These are phyloP conservation scores for Denticeps clupeoides DNA, from an alignment of 2,797 vertebrate species.

Conservation along the genomic window DNA sequence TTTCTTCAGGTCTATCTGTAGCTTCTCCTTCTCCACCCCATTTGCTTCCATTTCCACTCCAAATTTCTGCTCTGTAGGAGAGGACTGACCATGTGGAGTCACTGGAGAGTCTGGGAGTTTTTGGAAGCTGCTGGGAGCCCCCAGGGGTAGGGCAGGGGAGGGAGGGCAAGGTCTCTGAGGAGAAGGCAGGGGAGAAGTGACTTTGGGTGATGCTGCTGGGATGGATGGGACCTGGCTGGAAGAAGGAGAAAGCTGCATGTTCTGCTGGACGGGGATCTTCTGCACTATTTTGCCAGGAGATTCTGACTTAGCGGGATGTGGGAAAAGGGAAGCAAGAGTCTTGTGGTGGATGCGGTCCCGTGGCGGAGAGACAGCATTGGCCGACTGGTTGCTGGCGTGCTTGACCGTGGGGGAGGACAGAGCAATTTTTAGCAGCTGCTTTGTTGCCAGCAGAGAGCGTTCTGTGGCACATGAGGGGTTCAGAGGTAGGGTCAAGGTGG, in stretches of 20 bases:
- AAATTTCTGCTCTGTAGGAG: too few species aligned
- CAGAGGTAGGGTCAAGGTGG: slow-evolving; percentile 50
- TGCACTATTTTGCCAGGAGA: slow-evolving; percentile 53
- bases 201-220: slow-evolving; percentile 31
- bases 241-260: slow-evolving; percentile 49
- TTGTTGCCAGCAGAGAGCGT: slow-evolving; percentile 59
- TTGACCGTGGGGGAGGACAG: slow-evolving; percentile 71
- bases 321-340: slow-evolving; percentile 48
- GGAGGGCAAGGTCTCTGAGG: slow-evolving; percentile 49
- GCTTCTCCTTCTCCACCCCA: too few species aligned
- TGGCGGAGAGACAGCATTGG: slow-evolving; percentile 58
- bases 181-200: slow-evolving; percentile 54
- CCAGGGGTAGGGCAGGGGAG: slow-evolving; percentile 38
- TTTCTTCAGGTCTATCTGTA: slow-evolving; percentile 56
- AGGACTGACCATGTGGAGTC: slow-evolving; percentile 55
- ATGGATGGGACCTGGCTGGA: slow-evolving; percentile 44
- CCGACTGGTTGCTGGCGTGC: slow-evolving; percentile 67
- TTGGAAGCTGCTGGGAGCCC: slow-evolving; percentile 49
- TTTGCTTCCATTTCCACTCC: too few species aligned
- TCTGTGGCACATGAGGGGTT: slow-evolving; percentile 49
- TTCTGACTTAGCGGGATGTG: slow-evolving; percentile 39
- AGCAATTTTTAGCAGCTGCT: slow-evolving; percentile 72
- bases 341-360: slow-evolving; percentile 60
- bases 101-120: slow-evolving; percentile 52
- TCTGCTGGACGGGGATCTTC: slow-evolving; percentile 34